Base-by-base conservation (phyloP, 1,140 invertebrate species). In the Drosophila bocqueti region DNA sequence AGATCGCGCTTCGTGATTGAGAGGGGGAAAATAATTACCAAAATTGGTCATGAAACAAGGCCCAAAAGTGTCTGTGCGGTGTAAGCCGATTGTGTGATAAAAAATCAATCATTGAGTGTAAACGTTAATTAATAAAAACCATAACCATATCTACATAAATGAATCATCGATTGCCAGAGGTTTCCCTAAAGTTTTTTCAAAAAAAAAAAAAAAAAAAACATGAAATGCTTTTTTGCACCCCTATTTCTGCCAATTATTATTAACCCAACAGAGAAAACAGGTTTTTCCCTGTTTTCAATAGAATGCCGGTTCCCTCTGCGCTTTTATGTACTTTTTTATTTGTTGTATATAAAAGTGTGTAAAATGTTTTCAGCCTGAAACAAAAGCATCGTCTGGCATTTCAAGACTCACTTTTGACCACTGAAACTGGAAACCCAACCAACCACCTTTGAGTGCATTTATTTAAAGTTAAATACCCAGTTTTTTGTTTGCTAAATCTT, bases 301-400 rank as follows among this genome's bases (percentile, higher is more conserved):
- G 77, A 83, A 81, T 81, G 83, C 77, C 83, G 83, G 83, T 75
- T 74, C 11, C 15, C 49, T 24, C 29, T 3, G 50, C 5, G 36
- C 15, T 62, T 43, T 69, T 46, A 59, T 65, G 52, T 31, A 38
- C 11, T n/a, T 45, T 62, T 7, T 34, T 34, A 2, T 31, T 31
- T 18, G n/a, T 34, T 34, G 29, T n/a, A 40, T 83, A 29, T 11
- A 81, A 81, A 66, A 62, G 61, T 67, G 63, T 69, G 60, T 65
- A 76, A 69, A 78, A 42, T 63, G 49, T 65, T 64, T 78, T 59
- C 43, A 78, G 42, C 16, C 15, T 57, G 60, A 72, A 79, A 79
- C 66, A 79, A 79, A 78, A 72, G 75, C 76, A 71, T 78, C 65
- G 76, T 72, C 75, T 78, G 76, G 66, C 59, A 79, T 72, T 78